phyloP scores from a whole-genome alignment of 2,888 invertebrate species.

The Lasioglossum villosulum region DNA sequence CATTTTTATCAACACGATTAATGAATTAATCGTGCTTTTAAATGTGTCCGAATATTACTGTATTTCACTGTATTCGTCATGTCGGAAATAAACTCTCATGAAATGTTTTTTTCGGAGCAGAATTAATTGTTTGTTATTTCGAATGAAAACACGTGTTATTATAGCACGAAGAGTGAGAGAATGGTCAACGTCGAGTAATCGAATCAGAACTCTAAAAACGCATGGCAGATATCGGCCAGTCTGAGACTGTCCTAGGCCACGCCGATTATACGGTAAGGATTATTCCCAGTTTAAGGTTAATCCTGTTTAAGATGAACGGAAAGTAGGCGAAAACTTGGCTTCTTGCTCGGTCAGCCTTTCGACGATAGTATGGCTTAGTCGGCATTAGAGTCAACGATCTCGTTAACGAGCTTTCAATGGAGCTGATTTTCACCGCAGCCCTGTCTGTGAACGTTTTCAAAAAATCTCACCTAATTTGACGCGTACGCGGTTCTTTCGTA shows the following conservation, averaged over 20 bases:
- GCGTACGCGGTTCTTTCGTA: not conserved
- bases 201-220: not conserved
- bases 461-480: slow-evolving; percentile 11
- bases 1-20: no score
- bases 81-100: not conserved
- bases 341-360: slow-evolving; percentile 76
- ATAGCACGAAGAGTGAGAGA: not conserved
- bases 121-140: not conserved
- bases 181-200: not conserved
- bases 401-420: slow-evolving; percentile 77
- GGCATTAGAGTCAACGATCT: slow-evolving; percentile 77
- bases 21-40: no score
- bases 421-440: slow-evolving; percentile 58
- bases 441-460: slow-evolving; percentile 38
- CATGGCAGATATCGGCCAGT: slow-evolving; percentile 50
- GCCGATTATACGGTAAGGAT: slow-evolving; percentile 72
- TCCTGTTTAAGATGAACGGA: slow-evolving; percentile 78
- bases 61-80: no score
- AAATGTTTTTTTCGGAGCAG: not conserved
- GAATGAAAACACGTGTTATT: not conserved
- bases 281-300: slow-evolving; percentile 79
- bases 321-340: slow-evolving; percentile 78
- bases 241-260: slow-evolving; percentile 39
- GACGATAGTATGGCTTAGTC: slow-evolving; percentile 74
- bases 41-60: no score